A percentile compares a stretch with the other conserved stretches of the same genome.
Conservation (phyloP, 2,888 invertebrate species). For the Elmis aenea region DNA sequence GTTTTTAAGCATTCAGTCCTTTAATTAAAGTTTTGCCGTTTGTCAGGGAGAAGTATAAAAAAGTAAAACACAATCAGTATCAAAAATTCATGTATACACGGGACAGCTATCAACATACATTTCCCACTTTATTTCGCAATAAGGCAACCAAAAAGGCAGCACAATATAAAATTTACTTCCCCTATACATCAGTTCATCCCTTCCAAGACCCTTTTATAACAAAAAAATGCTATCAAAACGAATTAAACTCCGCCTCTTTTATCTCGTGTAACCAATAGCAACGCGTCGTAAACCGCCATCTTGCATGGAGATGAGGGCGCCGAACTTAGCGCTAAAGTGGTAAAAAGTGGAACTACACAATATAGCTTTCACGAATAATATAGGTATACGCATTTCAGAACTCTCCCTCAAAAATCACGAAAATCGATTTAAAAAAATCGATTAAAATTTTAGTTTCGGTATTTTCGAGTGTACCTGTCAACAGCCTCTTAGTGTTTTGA, state of each 20-base stretch:
- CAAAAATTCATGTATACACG: slow-evolving; percentile 16
- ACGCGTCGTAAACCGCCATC: slow-evolving; percentile 36
- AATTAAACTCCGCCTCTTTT: slow-evolving; percentile 27
- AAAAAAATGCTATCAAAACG: slow-evolving; percentile 26
- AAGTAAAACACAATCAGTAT: too few relatives aligned
- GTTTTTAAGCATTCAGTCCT: too few relatives aligned
- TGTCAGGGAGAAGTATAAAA: too few relatives aligned
- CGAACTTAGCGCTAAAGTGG: slow-evolving; percentile 37
- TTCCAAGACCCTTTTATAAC: slow-evolving; percentile 23
- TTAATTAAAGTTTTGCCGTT: too few relatives aligned
- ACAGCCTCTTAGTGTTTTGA: too few relatives aligned
- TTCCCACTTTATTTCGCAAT: slow-evolving; percentile 40
- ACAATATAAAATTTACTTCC: slow-evolving; percentile 13
- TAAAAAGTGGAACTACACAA: slow-evolving; percentile 34
- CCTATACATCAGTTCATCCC: slow-evolving; percentile 14
- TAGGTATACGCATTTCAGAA: slow-evolving; percentile 36
- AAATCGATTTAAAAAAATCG: slow-evolving; percentile 30
- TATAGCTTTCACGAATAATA: slow-evolving; percentile 35
- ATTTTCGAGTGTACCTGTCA: not conserved
- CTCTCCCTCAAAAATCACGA: slow-evolving; percentile 39
- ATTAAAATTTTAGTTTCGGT: slow-evolving; percentile 1
- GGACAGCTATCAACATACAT: slow-evolving; percentile 39
- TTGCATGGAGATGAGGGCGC: slow-evolving; percentile 31
- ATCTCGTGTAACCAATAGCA: slow-evolving; percentile 32
- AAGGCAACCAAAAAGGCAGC: slow-evolving; percentile 14